Evolutionary conservation across 1,140 invertebrate genomes (phyloP).

Genomic region (Pinna nobilis): DNA sequence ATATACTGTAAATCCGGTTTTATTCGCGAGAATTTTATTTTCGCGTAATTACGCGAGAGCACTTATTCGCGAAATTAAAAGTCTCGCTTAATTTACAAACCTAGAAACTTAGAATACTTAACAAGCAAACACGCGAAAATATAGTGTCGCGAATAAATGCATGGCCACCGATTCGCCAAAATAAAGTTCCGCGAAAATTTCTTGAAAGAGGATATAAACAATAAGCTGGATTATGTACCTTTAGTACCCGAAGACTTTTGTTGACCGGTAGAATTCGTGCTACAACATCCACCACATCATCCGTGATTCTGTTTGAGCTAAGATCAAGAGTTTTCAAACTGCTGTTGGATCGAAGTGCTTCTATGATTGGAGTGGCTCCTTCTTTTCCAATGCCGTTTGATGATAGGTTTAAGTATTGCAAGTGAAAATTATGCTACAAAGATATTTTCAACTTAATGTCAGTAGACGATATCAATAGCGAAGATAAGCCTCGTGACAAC

Average conservation of each 20-base stretch:
- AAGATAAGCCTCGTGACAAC: background rate
- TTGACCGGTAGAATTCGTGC: slow-evolving; percentile 33
- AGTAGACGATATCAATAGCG: no score
- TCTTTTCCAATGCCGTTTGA: slow-evolving; percentile 54
- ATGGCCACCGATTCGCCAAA: no score
- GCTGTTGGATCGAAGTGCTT: slow-evolving; percentile 40
- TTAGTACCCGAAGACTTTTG: slow-evolving; percentile 30
- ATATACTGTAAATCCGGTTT: no score
- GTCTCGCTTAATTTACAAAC: no score
- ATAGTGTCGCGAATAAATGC: no score
- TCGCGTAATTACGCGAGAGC: no score
- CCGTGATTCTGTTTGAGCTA: slow-evolving; percentile 48
- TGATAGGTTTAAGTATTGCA: slow-evolving; percentile 45
- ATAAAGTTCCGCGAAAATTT: no score
- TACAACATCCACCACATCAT: slow-evolving; percentile 30
- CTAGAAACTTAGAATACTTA: background rate
- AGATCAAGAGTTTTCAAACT: slow-evolving; percentile 45
- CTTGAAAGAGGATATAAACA: background rate
- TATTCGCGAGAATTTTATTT: no score
- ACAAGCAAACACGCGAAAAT: no score
- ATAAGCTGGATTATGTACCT: slow-evolving; percentile 34
- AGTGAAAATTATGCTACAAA: slow-evolving; percentile 36
- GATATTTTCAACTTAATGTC: no score
- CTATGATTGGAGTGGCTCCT: slow-evolving; percentile 35
- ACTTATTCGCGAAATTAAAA: no score